Percentiles rank a stretch among this genome's conserved stretches.
Conservation (phyloP, 2,113 vertebrate genomes). For the Thryonomys swinderianus region DNA sequence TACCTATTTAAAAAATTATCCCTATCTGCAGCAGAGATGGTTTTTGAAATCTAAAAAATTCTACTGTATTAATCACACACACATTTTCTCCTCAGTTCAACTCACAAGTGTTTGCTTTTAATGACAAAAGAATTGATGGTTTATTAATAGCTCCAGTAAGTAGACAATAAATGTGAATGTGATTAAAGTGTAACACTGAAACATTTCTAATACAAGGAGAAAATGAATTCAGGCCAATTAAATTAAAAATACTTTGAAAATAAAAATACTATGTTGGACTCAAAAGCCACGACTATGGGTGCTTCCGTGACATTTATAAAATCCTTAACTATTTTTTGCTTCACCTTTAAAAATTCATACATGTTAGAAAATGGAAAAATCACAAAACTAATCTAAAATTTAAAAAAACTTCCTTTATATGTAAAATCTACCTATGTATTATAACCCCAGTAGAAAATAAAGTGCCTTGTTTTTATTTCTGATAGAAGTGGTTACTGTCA, state of each 20-base stretch:
- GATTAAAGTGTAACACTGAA: neutral
- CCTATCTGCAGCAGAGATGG: neutral
- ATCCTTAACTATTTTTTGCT: neutral
- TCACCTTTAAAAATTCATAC: neutral
- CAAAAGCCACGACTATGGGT: neutral
- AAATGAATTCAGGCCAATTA: constrained; percentile 20
- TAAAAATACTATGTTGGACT: neutral
- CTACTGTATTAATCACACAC: neutral
- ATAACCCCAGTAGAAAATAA: neutral
- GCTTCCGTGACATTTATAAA: constrained; percentile 12
- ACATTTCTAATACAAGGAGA: neutral
- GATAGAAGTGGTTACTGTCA: neutral
- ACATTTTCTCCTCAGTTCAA: constrained; percentile 7
- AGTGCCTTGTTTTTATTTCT: neutral
- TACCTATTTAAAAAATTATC: neutral
- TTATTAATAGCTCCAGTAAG: constrained; percentile 24
- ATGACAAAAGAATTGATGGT: neutral
- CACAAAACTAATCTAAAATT: constrained; percentile 18
- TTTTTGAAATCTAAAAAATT: constrained; percentile 32
- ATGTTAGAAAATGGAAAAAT: neutral
- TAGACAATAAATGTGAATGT: neutral
- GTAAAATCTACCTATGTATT: neutral
- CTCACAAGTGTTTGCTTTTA: constrained; percentile 25
- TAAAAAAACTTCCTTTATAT: neutral
- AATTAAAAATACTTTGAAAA: neutral